Evolutionary conservation across 2,113 vertebrate genomes (phyloP).

Genomic region (Pelecanus crispus): DNA sequence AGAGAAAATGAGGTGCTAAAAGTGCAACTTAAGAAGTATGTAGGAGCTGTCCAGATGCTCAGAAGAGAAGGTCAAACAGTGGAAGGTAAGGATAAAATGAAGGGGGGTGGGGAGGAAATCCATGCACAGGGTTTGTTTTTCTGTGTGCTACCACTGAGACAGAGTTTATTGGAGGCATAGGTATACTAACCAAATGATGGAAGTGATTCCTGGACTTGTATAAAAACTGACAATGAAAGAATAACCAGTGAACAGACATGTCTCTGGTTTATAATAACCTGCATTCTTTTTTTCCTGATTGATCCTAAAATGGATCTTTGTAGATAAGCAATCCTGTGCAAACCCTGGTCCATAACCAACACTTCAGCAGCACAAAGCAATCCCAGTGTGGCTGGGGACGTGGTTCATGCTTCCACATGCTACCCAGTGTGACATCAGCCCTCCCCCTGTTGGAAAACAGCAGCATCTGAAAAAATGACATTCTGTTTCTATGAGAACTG

Average conservation of each 20-base stretch:
- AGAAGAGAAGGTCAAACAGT: slow-evolving; percentile 89
- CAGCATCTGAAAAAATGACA: neutral
- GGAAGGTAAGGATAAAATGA: slow-evolving; percentile 79
- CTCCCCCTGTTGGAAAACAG: neutral
- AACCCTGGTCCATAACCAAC: neutral
- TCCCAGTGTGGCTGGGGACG: neutral
- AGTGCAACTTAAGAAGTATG: slow-evolving; percentile 98
- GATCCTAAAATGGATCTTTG: neutral
- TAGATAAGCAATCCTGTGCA: neutral
- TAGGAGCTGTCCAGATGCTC: slow-evolving; percentile 98
- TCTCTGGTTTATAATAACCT: neutral
- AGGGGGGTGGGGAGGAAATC: neutral
- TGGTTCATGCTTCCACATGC: neutral
- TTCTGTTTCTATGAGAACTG: neutral
- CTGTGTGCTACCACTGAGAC: neutral
- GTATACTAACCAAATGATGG: neutral
- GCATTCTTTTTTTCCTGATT: neutral
- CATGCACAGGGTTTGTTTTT: neutral
- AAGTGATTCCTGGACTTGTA: neutral
- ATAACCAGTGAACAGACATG: neutral
- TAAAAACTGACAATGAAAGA: neutral
- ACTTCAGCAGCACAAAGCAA: neutral
- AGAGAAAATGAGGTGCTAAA: slow-evolving; percentile 99
- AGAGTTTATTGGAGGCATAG: neutral
- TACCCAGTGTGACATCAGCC: neutral